These are phyloP conservation scores for Poicephalus meyeri DNA, from an alignment of 2,113 vertebrate species.

Conservation along the genomic window DNA sequence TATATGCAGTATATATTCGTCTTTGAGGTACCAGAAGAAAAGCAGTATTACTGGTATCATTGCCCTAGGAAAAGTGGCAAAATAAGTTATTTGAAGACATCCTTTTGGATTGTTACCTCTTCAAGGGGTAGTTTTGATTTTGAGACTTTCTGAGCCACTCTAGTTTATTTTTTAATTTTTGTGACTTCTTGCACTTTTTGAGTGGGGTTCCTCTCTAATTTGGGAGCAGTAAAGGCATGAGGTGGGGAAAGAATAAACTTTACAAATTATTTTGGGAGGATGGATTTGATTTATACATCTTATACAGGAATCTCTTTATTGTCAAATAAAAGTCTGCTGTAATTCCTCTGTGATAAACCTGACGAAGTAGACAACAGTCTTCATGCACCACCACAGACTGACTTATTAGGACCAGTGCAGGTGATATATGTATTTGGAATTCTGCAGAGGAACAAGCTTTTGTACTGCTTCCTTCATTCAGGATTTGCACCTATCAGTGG, in stretches of 20 bases:
- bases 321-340: neutral
- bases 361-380: neutral
- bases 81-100: neutral
- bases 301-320: neutral
- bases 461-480: conserved; percentile 56
- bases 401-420: neutral
- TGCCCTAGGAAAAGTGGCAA: neutral
- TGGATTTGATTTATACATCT: neutral
- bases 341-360: neutral
- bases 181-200: neutral
- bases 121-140: neutral
- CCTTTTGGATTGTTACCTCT: neutral
- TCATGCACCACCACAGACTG: neutral
- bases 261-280: neutral
- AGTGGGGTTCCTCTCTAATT: neutral
- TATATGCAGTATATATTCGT: neutral
- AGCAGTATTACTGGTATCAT: neutral
- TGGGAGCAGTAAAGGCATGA: neutral
- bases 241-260: neutral
- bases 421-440: neutral
- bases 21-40: neutral
- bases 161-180: neutral
- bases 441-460: neutral
- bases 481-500: conserved; percentile 98
- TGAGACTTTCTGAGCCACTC: neutral